These are phyloP conservation scores for Nomada hirtipes DNA, from an alignment of 2,888 invertebrate genomes.

Conservation along the genomic window DNA sequence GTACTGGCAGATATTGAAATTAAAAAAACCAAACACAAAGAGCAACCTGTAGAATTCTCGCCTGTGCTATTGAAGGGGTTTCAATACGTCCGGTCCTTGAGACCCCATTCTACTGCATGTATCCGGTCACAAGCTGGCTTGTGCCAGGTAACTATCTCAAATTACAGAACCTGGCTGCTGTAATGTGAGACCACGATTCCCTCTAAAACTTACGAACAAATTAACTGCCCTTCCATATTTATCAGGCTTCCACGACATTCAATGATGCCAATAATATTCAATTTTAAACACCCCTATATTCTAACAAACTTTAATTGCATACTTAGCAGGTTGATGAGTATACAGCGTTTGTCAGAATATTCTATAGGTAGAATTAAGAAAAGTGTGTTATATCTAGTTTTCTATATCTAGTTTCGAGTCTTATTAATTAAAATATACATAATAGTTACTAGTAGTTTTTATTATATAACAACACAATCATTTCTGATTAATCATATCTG, in stretches of 20 bases:
- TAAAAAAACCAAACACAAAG: conserved; percentile 15
- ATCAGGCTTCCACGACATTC: not conserved
- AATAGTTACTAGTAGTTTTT: too few species aligned
- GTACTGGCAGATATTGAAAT: not conserved
- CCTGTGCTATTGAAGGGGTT: conserved; percentile 45
- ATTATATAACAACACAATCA: too few species aligned
- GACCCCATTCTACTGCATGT: conserved; percentile 21
- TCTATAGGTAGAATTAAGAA: too few species aligned
- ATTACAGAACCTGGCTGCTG: conserved; percentile 40
- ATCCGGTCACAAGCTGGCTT: conserved; percentile 36
- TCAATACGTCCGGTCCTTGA: conserved; percentile 51
- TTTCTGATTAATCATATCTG: too few species aligned
- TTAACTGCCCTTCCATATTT: conserved; percentile 15
- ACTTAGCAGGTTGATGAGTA: too few species aligned
- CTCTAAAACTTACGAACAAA: not conserved
- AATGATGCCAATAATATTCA: not conserved
- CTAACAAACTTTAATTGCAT: not conserved
- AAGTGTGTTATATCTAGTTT: too few species aligned
- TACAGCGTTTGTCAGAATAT: too few species aligned
- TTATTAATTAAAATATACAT: too few species aligned
- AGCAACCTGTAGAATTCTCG: conserved; percentile 23
- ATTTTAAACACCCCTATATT: not conserved
- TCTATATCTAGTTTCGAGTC: too few species aligned
- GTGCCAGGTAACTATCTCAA: conserved; percentile 50
- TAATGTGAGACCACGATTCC: conserved; percentile 7